These are phyloP conservation scores for Aepyceros melampus DNA, from an alignment of 2,113 vertebrate species.

Conservation along the genomic window DNA sequence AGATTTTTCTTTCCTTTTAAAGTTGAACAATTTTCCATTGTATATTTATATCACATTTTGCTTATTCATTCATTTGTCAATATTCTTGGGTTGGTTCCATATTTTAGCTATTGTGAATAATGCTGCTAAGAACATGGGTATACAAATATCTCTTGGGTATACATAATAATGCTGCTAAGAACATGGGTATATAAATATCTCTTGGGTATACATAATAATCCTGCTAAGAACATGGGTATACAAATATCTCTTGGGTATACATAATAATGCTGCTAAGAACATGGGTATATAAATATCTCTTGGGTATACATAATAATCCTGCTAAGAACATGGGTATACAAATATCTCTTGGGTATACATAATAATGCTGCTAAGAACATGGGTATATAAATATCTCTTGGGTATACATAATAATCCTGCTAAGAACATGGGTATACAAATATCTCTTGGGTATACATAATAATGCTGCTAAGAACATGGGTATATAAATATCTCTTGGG, in stretches of 20 bases:
- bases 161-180: background rate
- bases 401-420: background rate
- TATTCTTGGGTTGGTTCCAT: background rate
- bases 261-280: background rate
- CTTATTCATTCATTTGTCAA: background rate
- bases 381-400: too few species aligned
- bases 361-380: background rate
- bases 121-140: background rate
- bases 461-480: background rate
- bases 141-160: too few species aligned
- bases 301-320: too few species aligned
- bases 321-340: background rate
- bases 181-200: background rate
- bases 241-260: too few species aligned
- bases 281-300: too few species aligned
- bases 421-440: background rate
- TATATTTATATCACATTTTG: background rate
- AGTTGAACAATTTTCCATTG: background rate
- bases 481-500: too few species aligned
- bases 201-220: too few species aligned
- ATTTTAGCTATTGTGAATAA: background rate
- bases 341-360: too few species aligned
- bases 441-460: background rate
- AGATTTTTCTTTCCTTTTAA: background rate
- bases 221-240: background rate